A percentile compares a stretch with the other conserved stretches of the same genome.
These are phyloP conservation scores for Hippasteria phrygiana DNA, from an alignment of 53 echinoderm and acorn worm genomes.

Conservation along the genomic window DNA sequence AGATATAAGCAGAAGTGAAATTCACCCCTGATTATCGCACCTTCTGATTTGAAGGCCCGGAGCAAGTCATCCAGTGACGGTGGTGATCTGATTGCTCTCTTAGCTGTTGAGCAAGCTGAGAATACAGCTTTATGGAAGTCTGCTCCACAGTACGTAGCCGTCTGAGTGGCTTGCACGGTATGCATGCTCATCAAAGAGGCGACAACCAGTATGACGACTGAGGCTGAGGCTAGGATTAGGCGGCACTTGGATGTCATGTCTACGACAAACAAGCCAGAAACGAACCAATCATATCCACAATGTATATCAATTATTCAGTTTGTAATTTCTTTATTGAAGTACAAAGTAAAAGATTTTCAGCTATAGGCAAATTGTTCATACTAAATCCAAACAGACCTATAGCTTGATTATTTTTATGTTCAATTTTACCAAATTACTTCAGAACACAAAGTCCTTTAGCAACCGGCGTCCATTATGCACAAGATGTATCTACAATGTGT, in stretches of 20 bases:
- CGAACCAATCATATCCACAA: background rate
- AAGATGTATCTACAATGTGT: too few species aligned
- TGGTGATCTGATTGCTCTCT: conserved; percentile 22
- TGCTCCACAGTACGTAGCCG: conserved; percentile 7
- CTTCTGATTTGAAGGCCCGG: conserved; percentile 4
- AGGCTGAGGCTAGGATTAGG: conserved; percentile 4
- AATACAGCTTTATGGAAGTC: conserved; percentile 16
- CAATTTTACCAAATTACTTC: too few species aligned
- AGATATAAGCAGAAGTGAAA: too few species aligned
- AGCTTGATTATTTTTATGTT: too few species aligned
- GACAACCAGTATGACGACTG: conserved; percentile 23
- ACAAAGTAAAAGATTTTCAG: background rate
- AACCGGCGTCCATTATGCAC: too few species aligned
- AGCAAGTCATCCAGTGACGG: conserved; percentile 29
- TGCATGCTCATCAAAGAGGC: background rate
- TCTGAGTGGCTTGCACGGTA: background rate
- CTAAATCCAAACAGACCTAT: too few species aligned
- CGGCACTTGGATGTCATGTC: conserved; percentile 34
- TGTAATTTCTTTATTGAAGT: background rate
- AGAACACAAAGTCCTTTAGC: too few species aligned
- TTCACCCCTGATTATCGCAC: too few species aligned
- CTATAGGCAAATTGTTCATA: background rate
- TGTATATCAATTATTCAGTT: background rate
- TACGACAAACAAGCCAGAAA: background rate
- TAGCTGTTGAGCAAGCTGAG: conserved; percentile 38